Evolutionary conservation across 2,797 vertebrate species (phyloP), one percentile per base, ranked within the genome.

Genomic region (Phaenicophaeus curvirostris): DNA sequence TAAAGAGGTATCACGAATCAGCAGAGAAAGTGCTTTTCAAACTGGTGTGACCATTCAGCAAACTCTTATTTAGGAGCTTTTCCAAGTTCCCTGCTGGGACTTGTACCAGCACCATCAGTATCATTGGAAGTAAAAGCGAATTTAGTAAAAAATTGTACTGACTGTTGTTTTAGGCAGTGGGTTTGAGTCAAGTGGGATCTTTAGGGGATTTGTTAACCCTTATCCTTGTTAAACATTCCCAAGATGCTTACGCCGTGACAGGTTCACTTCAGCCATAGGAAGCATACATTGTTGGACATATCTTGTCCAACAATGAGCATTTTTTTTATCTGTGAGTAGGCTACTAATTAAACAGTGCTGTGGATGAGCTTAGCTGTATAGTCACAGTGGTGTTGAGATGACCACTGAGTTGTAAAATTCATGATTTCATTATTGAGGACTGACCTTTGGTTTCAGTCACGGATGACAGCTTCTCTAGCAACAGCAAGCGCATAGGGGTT

Each of bases 371-470:
- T 63, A 31, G 35, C 4, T 55, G 63, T 33, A 13, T 51, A 5
- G 31, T 28, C 11, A 51, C 25, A 4, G 16, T 35, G 77, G 6
- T 76, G 42, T 79, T 82, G 28, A 59, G 61, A 27, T 73, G 48
- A 72, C 42, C 8, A 4, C 9, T 9, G 57, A 62, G 30, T 54
- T 90, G 48, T 51, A 23, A 46, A 63, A 61, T 13, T 61, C 31
- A 6, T 3, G 0, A 0, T 31, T 83, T 66, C 24, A 21, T 66
- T 73, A 31, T 42, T 71, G n/a, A 19, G 31, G 15, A 23, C n/a
- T 59, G 65, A 90, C 20, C 15, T 48, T 21, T 15, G 5, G 39
- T 71, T 81, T n/a, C 20, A 66, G 30, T 71, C 58, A 42, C 27
- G 42, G 30, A 3, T 76, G 31, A 31, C 30, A 57, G 16, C 16